These are phyloP conservation scores for Strongylocentrotus purpuratus DNA, from an alignment of 35 echinoderm and acorn worm species.

Conservation along the genomic window DNA sequence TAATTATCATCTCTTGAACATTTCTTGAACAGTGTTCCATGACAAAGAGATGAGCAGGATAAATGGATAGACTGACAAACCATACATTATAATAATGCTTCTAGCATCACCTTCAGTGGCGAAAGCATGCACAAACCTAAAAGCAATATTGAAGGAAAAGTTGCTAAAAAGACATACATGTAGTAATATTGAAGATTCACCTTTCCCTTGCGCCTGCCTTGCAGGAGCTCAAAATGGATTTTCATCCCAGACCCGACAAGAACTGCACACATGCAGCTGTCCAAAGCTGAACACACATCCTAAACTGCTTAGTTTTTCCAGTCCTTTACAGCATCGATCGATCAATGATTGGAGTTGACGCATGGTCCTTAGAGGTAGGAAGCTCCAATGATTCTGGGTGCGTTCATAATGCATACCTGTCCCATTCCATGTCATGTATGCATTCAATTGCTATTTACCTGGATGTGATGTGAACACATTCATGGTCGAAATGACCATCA, in stretches of 20 bases:
- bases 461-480: too few species aligned
- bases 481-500: too few species aligned
- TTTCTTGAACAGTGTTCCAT: neutral
- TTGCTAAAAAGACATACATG: too few species aligned
- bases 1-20: neutral
- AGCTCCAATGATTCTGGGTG: neutral
- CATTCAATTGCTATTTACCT: neutral
- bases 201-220: neutral
- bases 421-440: neutral
- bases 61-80: neutral
- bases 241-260: neutral
- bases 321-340: neutral
- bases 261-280: neutral
- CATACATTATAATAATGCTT: neutral
- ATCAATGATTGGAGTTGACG: constrained; percentile 11
- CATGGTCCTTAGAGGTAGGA: neutral
- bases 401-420: neutral
- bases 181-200: neutral
- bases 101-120: neutral
- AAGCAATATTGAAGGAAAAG: too few species aligned
- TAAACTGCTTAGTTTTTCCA: neutral
- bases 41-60: neutral
- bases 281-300: neutral
- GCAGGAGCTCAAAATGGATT: neutral
- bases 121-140: too few species aligned